Conservation (phyloP, 2,888 invertebrate species). For the Heliconius cydno region DNA sequence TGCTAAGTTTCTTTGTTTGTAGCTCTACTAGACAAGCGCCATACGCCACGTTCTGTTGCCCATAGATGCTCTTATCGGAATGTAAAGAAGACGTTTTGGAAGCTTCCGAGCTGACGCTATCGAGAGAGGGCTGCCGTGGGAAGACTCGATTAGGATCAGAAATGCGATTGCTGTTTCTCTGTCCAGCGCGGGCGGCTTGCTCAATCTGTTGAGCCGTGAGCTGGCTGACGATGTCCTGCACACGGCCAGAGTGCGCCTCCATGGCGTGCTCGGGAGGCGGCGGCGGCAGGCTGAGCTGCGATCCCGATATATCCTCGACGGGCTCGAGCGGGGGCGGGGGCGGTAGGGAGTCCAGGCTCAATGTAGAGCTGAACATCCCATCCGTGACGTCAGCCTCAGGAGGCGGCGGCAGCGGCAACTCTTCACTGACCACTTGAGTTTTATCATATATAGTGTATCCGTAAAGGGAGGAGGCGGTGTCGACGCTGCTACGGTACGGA, state of each 20-base stretch:
- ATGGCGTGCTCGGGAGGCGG: conserved; percentile 85
- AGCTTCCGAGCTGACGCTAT: conserved; percentile 81
- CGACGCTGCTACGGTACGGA: conserved; percentile 61
- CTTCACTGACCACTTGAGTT: conserved; percentile 63
- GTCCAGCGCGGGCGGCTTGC: conserved; percentile 66
- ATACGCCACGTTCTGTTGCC: conserved; percentile 68
- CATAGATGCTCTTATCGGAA: conserved; percentile 72
- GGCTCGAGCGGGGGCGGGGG: conserved; percentile 85
- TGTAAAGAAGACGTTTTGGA: conserved; percentile 75
- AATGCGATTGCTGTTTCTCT: conserved; percentile 67
- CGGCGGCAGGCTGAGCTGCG: conserved; percentile 89
- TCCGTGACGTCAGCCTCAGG: conserved; percentile 78
- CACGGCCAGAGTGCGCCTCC: conserved; percentile 67
- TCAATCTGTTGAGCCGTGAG: conserved; percentile 72
- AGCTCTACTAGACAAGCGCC: conserved; percentile 83
- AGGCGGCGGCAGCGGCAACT: conserved; percentile 87
- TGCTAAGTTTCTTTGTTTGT: conserved; percentile 79
- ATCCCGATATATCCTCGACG: conserved; percentile 85
- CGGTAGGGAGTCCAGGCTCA: conserved; percentile 91
- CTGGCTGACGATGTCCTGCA: conserved; percentile 73
- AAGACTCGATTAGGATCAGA: conserved; percentile 70
- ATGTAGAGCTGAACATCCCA: conserved; percentile 88
- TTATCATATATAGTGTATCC: conserved; percentile 81
- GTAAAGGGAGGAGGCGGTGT: conserved; percentile 70
- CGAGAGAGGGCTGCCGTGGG: conserved; percentile 83